Evolutionary conservation across 2,113 vertebrate genomes (phyloP).

Genomic region (Lanius ludovicianus): DNA sequence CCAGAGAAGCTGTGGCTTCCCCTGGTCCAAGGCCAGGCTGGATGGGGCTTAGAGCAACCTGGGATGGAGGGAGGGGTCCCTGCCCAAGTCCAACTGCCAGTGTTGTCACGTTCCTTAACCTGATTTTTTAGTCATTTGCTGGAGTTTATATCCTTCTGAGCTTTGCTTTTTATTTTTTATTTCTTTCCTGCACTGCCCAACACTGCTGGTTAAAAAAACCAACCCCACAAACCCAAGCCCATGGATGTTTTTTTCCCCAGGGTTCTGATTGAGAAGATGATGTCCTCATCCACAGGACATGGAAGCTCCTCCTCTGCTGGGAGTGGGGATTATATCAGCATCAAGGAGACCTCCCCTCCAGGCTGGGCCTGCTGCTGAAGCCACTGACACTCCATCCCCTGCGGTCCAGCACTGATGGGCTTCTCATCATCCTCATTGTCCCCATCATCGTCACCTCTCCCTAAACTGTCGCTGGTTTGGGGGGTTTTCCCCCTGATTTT

Average conservation of each 20-base stretch:
- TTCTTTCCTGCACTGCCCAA: neutral
- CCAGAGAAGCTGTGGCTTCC: neutral
- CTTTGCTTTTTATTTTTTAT: neutral
- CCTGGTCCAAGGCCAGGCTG: neutral
- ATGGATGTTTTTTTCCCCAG: slow-evolving; percentile 33
- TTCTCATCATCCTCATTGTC: neutral
- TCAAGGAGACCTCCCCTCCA: slow-evolving; percentile 61
- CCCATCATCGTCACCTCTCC: neutral
- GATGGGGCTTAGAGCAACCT: neutral
- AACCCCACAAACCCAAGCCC: neutral
- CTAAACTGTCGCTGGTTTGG: neutral
- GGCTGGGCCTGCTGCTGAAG: slow-evolving; percentile 75
- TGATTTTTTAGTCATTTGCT: neutral
- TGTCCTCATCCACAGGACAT: slow-evolving; percentile 62
- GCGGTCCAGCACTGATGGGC: neutral
- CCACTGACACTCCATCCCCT: neutral
- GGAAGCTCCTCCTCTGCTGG: slow-evolving; percentile 55
- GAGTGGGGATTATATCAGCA: slow-evolving; percentile 75
- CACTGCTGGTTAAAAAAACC: neutral
- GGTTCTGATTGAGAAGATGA: slow-evolving; percentile 82
- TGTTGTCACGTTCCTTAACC: neutral
- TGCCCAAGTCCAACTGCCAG: neutral
- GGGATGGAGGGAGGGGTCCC: neutral
- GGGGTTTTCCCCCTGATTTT: neutral
- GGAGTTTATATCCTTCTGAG: neutral